Evolutionary conservation across 2,113 vertebrate species (phyloP).

Genomic region (Natator depressus): DNA sequence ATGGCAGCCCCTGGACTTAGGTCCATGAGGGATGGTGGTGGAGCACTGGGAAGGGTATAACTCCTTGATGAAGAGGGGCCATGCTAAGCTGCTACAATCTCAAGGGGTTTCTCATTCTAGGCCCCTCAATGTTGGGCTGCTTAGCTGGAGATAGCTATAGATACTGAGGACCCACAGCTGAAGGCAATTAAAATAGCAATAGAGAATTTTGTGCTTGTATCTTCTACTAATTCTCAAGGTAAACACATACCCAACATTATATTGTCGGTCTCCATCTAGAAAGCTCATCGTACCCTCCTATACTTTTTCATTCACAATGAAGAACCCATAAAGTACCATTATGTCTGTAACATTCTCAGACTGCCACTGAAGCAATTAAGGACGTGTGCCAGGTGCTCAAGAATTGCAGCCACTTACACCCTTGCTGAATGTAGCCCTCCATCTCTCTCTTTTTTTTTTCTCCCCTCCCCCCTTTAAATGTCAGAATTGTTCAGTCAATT

Average conservation of each 20-base stretch:
- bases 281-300: background rate
- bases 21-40: background rate
- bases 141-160: background rate
- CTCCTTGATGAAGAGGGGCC: background rate
- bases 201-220: background rate
- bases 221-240: conserved; percentile 1
- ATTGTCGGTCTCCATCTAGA: background rate
- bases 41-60: background rate
- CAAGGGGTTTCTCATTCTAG: background rate
- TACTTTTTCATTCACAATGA: conserved; percentile 1
- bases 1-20: background rate
- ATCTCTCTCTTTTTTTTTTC: background rate
- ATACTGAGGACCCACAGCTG: background rate
- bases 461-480: background rate
- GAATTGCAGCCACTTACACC: background rate
- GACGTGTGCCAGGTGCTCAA: background rate
- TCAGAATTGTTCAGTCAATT: background rate
- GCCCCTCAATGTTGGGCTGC: background rate
- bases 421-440: background rate
- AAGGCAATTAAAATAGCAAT: background rate
- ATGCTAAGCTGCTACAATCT: background rate
- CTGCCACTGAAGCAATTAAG: background rate
- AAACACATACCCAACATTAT: background rate
- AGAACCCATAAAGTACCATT: background rate
- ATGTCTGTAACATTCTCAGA: background rate